phyloP scores from a whole-genome alignment of 2,113 vertebrate genomes.

The Butastur rufipennis region DNA sequence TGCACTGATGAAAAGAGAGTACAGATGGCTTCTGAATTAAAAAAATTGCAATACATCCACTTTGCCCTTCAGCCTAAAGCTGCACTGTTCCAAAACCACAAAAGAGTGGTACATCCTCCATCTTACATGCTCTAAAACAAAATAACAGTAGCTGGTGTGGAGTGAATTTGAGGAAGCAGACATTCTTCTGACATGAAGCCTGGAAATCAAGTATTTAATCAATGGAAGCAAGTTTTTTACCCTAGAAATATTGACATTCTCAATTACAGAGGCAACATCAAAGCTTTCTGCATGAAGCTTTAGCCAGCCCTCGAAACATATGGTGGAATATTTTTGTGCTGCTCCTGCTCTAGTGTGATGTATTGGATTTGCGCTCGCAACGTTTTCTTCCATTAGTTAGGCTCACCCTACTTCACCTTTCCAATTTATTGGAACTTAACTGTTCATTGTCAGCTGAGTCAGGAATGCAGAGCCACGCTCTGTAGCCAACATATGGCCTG shows the following conservation, averaged over 20 bases:
- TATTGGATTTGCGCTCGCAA: conserved; percentile 68
- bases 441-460: conserved; percentile 68
- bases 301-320: conserved; percentile 60
- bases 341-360: conserved; percentile 43
- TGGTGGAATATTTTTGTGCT: conserved; percentile 45
- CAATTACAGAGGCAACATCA: conserved; percentile 54
- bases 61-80: not conserved
- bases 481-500: conserved; percentile 48
- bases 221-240: conserved; percentile 30
- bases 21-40: not conserved
- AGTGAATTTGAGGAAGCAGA: not conserved
- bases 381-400: conserved; percentile 72
- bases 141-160: not conserved
- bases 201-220: conserved; percentile 49
- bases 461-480: conserved; percentile 66
- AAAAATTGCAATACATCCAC: not conserved
- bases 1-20: not conserved
- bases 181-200: not conserved
- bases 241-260: conserved; percentile 56
- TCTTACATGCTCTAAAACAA: not conserved
- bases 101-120: not conserved
- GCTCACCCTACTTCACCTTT: conserved; percentile 72
- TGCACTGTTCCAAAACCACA: not conserved
- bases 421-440: conserved; percentile 66
- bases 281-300: conserved; percentile 24